These are phyloP conservation scores for Mugil cephalus DNA, from an alignment of 2,113 vertebrate species.

Conservation along the genomic window DNA sequence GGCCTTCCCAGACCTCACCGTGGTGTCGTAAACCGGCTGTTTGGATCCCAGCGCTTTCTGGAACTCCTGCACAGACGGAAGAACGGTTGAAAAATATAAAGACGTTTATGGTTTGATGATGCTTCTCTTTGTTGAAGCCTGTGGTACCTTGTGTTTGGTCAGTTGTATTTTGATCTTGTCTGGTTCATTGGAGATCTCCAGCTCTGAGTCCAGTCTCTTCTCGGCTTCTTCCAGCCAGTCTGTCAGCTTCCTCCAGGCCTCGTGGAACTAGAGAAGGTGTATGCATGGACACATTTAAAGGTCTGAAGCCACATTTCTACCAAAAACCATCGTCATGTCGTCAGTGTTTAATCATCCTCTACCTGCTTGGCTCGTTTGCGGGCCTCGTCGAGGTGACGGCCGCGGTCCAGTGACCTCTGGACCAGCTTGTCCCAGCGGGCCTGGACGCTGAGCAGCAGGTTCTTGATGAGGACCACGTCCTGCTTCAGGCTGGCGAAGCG, in stretches of 20 bases:
- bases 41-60: slow-evolving; percentile 97
- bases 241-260: slow-evolving; percentile 97
- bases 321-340: not conserved
- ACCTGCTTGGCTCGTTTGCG: slow-evolving; percentile 98
- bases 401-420: slow-evolving; percentile 95
- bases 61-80: slow-evolving; percentile 88
- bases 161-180: slow-evolving; percentile 99
- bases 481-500: slow-evolving; percentile 98
- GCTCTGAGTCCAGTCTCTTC: slow-evolving; percentile 93
- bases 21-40: slow-evolving; percentile 97
- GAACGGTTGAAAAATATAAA: not conserved
- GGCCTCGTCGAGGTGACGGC: slow-evolving; percentile 94
- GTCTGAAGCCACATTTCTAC: not conserved
- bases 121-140: too few relatives aligned
- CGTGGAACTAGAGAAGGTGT: slow-evolving; percentile 94
- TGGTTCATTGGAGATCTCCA: slow-evolving; percentile 98
- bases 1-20: slow-evolving; percentile 93
- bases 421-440: slow-evolving; percentile 99
- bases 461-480: slow-evolving; percentile 98
- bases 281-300: not conserved
- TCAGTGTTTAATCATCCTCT: slow-evolving; percentile 31
- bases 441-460: slow-evolving; percentile 97
- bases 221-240: slow-evolving; percentile 99
- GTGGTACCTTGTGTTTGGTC: slow-evolving; percentile 93
- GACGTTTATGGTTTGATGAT: not conserved